Evolutionary conservation across 2,888 invertebrate genomes (phyloP), one percentile per base, ranked within the genome.

Genomic region (Cryptus armator): DNA sequence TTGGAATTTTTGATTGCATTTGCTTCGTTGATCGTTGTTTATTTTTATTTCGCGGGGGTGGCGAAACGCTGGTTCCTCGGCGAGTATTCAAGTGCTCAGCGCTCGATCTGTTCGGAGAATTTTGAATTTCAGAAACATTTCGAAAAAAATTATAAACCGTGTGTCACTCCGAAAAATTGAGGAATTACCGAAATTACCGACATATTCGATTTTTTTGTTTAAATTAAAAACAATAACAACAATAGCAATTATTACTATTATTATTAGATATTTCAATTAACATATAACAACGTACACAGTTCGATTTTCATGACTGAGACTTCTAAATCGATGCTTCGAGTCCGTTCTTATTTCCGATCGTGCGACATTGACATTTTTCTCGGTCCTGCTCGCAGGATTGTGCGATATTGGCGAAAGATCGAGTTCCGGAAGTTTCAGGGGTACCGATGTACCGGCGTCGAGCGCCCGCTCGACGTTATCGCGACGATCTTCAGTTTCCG

Each of bases 1-100:
- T 78, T 37, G 84, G 84, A 62, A 85, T 85, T 71, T 71, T 85
- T 32, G 84, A 85, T 74, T 68, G 78, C 37, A 24, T 56, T 44
- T 51, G 75, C 24, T 64, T 70, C 12, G 53, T 66, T 10, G 64
- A 44, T 43, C 75, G 74, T 10, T 70, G 64, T 19, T 79, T 78
- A 48, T 70, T 78, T 46, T 66, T 78, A 46, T 44, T 66, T 16
- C 76, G 53, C 19, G 70, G 43, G 12, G 56, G 44, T 32, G 84
- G 84, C 2, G 84, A 85, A 2, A 79, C 81, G 70, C 81, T 85
- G 44, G 56, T 44, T 7, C 64, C 84, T 0, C 81, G 74, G 48
- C 81, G 81, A 10, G 19, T 7, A 59, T 86, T 82, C 9, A 79
- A 16, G 67, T 77, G 37, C 29, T 19, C 66, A 43, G 48, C 24